Conservation (phyloP, 1,140 invertebrate genomes). For the Bathynomus jamesi region DNA sequence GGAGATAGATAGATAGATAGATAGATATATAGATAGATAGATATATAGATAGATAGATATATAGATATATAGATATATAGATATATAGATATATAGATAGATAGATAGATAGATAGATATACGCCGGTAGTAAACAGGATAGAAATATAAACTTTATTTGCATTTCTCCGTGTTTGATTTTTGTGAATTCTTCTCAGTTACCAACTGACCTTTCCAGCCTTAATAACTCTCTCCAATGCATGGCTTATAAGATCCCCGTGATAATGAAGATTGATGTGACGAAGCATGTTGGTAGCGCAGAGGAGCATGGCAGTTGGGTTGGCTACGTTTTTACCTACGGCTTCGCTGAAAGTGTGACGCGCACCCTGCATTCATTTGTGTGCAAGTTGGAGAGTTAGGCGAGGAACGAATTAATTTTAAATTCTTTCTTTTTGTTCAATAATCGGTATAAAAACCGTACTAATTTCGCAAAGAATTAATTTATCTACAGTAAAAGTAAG, state of each 20-base stretch:
- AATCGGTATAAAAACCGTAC: too few relatives aligned
- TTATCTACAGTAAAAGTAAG: too few relatives aligned
- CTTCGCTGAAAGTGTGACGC: conserved; percentile 90
- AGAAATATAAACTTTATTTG: not conserved
- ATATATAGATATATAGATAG: not conserved
- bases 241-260: conserved; percentile 77
- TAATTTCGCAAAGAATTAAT: too few relatives aligned
- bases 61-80: not conserved
- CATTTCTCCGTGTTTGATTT: not conserved
- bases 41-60: not conserved
- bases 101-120: not conserved
- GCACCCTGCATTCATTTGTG: too few relatives aligned
- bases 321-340: conserved; percentile 94
- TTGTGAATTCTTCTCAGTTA: conserved; percentile 5
- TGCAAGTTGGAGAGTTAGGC: conserved; percentile 16
- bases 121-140: not conserved
- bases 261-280: conserved; percentile 81
- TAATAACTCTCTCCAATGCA: conserved; percentile 82
- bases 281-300: conserved; percentile 84
- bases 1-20: not conserved
- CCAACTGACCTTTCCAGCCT: conserved; percentile 70
- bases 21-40: not conserved
- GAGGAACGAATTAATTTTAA: not conserved
- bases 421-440: too few relatives aligned
- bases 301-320: conserved; percentile 97